Evolutionary conservation across 2,113 vertebrate species (phyloP).

Genomic region (Esox niger): DNA sequence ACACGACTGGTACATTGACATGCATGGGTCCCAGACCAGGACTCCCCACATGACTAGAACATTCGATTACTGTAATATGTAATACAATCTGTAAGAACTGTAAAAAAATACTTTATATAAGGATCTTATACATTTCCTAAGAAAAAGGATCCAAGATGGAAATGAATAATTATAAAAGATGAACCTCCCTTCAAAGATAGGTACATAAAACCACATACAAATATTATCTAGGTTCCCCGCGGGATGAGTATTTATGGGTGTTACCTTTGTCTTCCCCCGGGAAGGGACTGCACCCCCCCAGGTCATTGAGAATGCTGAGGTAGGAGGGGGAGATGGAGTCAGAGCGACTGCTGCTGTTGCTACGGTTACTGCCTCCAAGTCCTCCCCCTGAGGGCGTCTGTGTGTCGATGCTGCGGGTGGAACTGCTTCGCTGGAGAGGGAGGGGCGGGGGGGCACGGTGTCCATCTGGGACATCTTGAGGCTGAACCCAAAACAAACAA

Average conservation of each 20-base stretch:
- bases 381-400: conserved; percentile 92
- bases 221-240: too few relatives aligned
- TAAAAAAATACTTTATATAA: too few relatives aligned
- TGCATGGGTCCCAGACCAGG: too few relatives aligned
- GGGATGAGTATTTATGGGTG: background rate
- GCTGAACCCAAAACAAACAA: conserved; percentile 63
- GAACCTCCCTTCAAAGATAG: too few relatives aligned
- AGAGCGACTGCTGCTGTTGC: conserved; percentile 92
- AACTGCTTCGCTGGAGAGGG: conserved; percentile 87
- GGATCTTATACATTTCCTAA: too few relatives aligned
- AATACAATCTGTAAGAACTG: too few relatives aligned
- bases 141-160: too few relatives aligned
- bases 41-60: too few relatives aligned
- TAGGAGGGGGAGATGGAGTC: conserved; percentile 93
- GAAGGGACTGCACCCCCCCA: conserved; percentile 85
- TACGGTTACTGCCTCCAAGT: conserved; percentile 74
- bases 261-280: conserved; percentile 88
- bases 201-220: too few relatives aligned
- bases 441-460: conserved; percentile 91
- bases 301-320: conserved; percentile 88
- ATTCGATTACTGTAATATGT: too few relatives aligned
- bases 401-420: conserved; percentile 95
- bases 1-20: too few relatives aligned
- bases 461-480: conserved; percentile 94
- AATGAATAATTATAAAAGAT: too few relatives aligned